A percentile compares a stretch with the other conserved stretches of the same genome.
These are phyloP conservation scores for Anastrepha ludens DNA, from an alignment of 1,140 invertebrate species.

Conservation along the genomic window DNA sequence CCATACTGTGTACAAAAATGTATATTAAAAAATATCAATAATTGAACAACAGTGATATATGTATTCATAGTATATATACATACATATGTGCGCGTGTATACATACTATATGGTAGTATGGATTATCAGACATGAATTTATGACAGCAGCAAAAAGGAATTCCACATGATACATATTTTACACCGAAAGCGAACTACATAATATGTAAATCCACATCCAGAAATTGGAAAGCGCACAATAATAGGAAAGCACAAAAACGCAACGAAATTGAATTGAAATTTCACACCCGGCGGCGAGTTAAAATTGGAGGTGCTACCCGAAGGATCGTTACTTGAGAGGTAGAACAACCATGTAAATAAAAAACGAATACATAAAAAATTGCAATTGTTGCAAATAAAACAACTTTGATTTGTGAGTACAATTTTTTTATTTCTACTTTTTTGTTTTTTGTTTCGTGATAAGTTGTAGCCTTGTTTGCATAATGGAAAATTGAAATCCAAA, in stretches of 20 bases:
- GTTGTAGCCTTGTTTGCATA: neutral
- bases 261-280: slow-evolving; percentile 42
- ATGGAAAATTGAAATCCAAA: neutral
- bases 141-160: neutral
- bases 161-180: neutral
- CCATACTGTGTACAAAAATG: no score
- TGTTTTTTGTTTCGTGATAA: neutral
- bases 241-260: neutral
- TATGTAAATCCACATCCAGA: neutral
- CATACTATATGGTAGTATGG: neutral
- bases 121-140: neutral
- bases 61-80: no score
- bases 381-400: neutral
- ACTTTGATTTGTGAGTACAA: neutral
- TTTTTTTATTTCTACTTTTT: neutral
- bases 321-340: neutral
- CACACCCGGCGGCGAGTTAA: slow-evolving; percentile 1
- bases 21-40: no score
- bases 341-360: neutral
- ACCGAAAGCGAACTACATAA: neutral
- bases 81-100: no score
- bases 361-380: neutral
- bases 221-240: neutral
- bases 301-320: neutral
- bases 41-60: no score